A percentile compares a stretch with the other conserved stretches of the same genome.
Evolutionary conservation across 2,113 vertebrate genomes (phyloP).

Genomic region (Leucoraja erinaceus): DNA sequence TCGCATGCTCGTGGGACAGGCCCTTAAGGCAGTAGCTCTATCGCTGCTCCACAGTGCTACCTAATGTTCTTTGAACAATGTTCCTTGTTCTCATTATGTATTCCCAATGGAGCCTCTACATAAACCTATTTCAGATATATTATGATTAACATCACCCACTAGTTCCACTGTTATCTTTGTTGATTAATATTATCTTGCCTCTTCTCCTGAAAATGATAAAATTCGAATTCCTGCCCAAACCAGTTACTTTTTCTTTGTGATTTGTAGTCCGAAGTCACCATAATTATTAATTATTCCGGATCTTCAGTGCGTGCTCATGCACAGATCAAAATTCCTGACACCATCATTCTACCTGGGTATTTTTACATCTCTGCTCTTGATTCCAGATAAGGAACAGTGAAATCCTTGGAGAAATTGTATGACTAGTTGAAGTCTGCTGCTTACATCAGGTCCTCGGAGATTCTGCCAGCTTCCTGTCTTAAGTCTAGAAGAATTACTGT

Average conservation of each 20-base stretch:
- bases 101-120: no score
- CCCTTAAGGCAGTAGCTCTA: no score
- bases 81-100: no score
- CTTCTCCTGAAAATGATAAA: neutral
- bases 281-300: neutral
- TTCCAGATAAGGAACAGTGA: neutral
- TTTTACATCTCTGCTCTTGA: neutral
- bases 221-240: neutral
- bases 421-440: neutral
- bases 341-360: neutral
- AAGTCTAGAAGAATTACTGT: neutral
- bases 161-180: no score
- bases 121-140: no score
- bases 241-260: neutral
- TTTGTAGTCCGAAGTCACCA: neutral
- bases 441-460: neutral
- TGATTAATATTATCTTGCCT: neutral
- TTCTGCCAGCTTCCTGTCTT: neutral
- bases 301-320: neutral
- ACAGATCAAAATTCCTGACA: neutral
- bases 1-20: no score
- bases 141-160: no score
- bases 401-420: neutral
- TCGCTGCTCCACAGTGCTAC: no score
- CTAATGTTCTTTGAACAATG: no score